These are phyloP conservation scores for Incurvaria masculella DNA, from an alignment of 2,888 invertebrate genomes.

Conservation along the genomic window DNA sequence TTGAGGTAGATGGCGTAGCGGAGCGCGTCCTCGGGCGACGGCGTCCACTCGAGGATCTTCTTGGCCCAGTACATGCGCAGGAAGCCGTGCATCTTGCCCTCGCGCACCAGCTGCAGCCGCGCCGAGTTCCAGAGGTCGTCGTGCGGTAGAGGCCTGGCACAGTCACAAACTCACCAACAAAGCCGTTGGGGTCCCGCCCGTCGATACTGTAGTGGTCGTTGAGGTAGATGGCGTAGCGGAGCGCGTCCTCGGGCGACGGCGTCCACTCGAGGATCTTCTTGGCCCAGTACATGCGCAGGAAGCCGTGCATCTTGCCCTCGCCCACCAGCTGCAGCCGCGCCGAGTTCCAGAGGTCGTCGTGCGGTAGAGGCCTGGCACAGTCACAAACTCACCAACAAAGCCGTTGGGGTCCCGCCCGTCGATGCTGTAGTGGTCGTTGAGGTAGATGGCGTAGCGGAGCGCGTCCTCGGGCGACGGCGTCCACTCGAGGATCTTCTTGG, in stretches of 20 bases:
- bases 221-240: constrained; percentile 73
- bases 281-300: constrained; percentile 93
- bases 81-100: constrained; percentile 93
- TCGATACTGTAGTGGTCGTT: constrained; percentile 88
- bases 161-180: constrained; percentile 85
- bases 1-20: constrained; percentile 77
- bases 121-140: constrained; percentile 92
- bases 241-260: constrained; percentile 71
- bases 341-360: constrained; percentile 90
- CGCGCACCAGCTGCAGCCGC: constrained; percentile 72
- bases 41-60: constrained; percentile 89
- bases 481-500: constrained; percentile 93
- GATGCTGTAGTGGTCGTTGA: constrained; percentile 85
- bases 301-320: constrained; percentile 93
- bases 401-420: constrained; percentile 91
- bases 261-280: constrained; percentile 95
- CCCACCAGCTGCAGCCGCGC: constrained; percentile 76
- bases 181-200: constrained; percentile 87
- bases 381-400: constrained; percentile 84
- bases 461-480: constrained; percentile 76
- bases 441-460: constrained; percentile 69
- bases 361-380: too few relatives aligned
- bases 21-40: constrained; percentile 75
- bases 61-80: constrained; percentile 96
- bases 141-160: too few relatives aligned